Evolutionary conservation across 2,888 invertebrate genomes (phyloP).

Genomic region (Synanthedon myopaeformis): DNA sequence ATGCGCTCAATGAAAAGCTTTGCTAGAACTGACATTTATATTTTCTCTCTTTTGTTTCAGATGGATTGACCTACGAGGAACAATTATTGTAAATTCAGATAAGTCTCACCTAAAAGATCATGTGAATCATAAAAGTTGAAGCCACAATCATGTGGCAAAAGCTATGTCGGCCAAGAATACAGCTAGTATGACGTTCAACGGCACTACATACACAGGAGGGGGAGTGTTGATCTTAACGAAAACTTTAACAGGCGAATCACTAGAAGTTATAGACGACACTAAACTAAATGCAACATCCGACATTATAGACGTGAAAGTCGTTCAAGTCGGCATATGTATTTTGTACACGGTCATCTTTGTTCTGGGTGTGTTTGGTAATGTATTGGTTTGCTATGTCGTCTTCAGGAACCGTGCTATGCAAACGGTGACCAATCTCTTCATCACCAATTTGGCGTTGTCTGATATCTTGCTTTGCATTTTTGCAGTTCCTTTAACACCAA

Average conservation of each 20-base stretch:
- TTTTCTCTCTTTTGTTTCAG: neutral
- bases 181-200: constrained; percentile 47
- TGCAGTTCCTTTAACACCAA: constrained; percentile 90
- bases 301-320: constrained; percentile 73
- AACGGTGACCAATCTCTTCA: constrained; percentile 92
- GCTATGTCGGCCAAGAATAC: constrained; percentile 25
- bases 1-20: constrained; percentile 3
- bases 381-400: constrained; percentile 88
- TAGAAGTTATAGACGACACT: constrained; percentile 53
- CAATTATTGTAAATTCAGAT: constrained; percentile 15
- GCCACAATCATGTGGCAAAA: constrained; percentile 22
- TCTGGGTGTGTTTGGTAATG: constrained; percentile 84
- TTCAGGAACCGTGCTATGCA: constrained; percentile 88
- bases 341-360: constrained; percentile 84
- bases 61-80: constrained; percentile 26
- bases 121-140: constrained; percentile 2
- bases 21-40: neutral
- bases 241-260: constrained; percentile 52
- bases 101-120: neutral
- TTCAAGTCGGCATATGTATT: constrained; percentile 80
- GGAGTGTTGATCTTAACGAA: constrained; percentile 54
- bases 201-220: constrained; percentile 33
- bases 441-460: constrained; percentile 88
- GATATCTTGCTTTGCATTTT: constrained; percentile 87
- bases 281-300: constrained; percentile 59